phyloP scores from a whole-genome alignment of 2,113 vertebrate genomes.

The Chionomys nivalis region DNA sequence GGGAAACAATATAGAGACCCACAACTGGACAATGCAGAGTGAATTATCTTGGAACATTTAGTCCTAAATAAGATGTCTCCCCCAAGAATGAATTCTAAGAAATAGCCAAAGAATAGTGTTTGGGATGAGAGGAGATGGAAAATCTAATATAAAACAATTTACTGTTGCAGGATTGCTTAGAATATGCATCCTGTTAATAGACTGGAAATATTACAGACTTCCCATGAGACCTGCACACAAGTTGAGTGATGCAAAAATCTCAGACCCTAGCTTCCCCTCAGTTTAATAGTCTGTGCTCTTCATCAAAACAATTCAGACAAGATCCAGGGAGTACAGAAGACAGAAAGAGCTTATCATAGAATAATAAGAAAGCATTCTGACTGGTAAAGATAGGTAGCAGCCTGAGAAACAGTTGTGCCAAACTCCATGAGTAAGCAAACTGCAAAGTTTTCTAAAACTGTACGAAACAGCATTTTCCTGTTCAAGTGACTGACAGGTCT shows the following conservation, averaged over 20 bases:
- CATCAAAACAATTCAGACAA: background rate
- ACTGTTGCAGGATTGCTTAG: background rate
- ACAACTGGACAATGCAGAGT: background rate
- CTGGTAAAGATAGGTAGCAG: background rate
- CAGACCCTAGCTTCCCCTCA: background rate
- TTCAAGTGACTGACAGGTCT: background rate
- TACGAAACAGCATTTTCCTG: background rate
- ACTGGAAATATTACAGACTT: background rate
- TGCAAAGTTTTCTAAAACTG: background rate
- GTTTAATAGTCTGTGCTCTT: background rate
- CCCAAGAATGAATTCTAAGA: background rate
- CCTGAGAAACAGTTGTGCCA: background rate
- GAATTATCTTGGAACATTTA: background rate
- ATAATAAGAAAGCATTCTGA: background rate
- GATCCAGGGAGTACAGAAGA: background rate
- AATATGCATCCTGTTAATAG: background rate
- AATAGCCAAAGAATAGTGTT: background rate
- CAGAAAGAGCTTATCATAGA: background rate
- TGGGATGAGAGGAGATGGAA: background rate
- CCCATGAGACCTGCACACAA: background rate
- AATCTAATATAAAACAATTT: conserved; percentile 3
- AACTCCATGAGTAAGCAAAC: background rate
- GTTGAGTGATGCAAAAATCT: background rate
- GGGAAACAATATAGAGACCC: background rate
- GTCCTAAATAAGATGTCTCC: background rate